Evolutionary conservation across 2,888 invertebrate species (phyloP).

Genomic region (Myopa testacea): DNA sequence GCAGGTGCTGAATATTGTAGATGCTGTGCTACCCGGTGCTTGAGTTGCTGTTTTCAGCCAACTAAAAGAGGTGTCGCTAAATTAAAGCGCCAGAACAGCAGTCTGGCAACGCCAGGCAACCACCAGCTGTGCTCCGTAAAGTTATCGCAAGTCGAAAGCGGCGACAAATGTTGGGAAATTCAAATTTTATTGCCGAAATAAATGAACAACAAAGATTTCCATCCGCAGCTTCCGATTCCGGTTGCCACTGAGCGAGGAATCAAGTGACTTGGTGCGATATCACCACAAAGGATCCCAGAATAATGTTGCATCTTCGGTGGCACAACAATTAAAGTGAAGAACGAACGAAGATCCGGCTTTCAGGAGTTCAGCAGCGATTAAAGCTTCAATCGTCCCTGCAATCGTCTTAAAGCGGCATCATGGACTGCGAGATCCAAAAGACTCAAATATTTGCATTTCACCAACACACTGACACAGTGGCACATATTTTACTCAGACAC

Average conservation of each 20-base stretch:
- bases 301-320: too few species aligned
- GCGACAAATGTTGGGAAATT: constrained; percentile 35
- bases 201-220: constrained; percentile 8
- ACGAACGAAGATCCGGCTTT: too few species aligned
- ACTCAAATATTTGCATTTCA: constrained; percentile 5
- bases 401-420: too few species aligned
- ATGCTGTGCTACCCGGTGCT: too few species aligned
- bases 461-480: constrained; percentile 31
- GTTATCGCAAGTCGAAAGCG: constrained; percentile 3
- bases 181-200: constrained; percentile 33
- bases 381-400: too few species aligned
- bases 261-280: too few species aligned
- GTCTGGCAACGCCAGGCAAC: constrained; percentile 9
- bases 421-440: not conserved
- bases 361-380: too few species aligned
- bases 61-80: constrained; percentile 3
- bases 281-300: too few species aligned
- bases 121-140: not conserved
- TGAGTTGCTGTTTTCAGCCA: too few species aligned
- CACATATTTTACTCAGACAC: constrained; percentile 11
- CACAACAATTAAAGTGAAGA: too few species aligned
- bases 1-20: constrained; percentile 42
- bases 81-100: constrained; percentile 15
- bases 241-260: too few species aligned
- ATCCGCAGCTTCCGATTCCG: too few species aligned